Percentiles rank a stretch among this genome's conserved stretches.
These are phyloP conservation scores for Rhinatrema bivittatum DNA, from an alignment of 2,797 vertebrate genomes.

Conservation along the genomic window DNA sequence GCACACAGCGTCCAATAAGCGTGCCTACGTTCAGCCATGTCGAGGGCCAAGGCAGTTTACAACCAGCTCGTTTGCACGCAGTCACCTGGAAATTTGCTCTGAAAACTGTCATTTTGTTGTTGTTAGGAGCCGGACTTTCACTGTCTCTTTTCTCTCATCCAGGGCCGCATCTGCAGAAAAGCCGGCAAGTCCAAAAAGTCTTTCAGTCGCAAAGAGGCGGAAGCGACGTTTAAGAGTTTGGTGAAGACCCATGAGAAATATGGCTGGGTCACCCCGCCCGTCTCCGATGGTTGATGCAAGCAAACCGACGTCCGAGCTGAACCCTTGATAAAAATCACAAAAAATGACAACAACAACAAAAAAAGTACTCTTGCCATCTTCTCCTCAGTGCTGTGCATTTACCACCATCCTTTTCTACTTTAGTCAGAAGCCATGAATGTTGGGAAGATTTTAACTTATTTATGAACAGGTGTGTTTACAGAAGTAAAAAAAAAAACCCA, in stretches of 20 bases:
- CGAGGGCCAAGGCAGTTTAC: no score
- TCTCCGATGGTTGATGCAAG: constrained; percentile 89
- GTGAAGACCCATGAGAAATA: constrained; percentile 99
- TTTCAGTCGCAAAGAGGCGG: constrained; percentile 97
- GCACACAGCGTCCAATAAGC: no score
- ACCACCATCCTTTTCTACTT: constrained; percentile 61
- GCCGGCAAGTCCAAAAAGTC: constrained; percentile 98
- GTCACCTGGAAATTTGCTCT: no score
- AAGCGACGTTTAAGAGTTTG: constrained; percentile 97
- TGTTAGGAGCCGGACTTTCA: no score
- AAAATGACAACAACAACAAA: constrained; percentile 40
- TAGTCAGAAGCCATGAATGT: constrained; percentile 65
- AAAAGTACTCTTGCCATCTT: constrained; percentile 55
- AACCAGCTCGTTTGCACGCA: no score
- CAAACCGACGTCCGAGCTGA: constrained; percentile 5
- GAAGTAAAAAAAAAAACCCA: constrained; percentile 20
- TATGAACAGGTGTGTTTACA: constrained; percentile 65
- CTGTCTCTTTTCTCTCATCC: constrained; percentile 30
- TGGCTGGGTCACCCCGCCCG: constrained; percentile 95
- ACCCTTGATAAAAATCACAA: constrained; percentile 33
- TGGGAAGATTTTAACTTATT: constrained; percentile 66
- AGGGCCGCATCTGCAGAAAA: constrained; percentile 98
- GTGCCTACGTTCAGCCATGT: no score
- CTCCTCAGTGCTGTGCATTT: constrained; percentile 54
- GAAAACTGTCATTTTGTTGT: no score